A percentile compares a stretch with the other conserved stretches of the same genome.
These are phyloP conservation scores for Acromyrmex charruanus DNA, from an alignment of 1,140 invertebrate species.

Conservation along the genomic window DNA sequence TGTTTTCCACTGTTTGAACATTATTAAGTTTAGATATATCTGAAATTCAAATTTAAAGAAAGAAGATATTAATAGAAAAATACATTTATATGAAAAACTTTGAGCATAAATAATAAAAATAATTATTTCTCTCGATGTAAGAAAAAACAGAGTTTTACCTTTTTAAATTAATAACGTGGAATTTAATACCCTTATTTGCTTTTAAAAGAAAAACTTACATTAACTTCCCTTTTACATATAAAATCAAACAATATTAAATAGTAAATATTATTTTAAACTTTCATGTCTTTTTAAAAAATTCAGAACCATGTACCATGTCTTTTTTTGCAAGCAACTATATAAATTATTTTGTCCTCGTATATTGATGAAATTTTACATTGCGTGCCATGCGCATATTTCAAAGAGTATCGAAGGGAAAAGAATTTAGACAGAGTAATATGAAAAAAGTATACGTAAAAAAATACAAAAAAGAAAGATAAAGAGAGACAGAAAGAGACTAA, in stretches of 20 bases:
- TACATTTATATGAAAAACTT: not conserved
- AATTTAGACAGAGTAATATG: not conserved
- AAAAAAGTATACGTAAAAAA: slow-evolving; percentile 4
- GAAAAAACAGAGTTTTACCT: not conserved
- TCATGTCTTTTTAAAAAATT: slow-evolving; percentile 9
- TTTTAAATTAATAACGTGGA: not conserved
- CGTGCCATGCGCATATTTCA: slow-evolving; percentile 22
- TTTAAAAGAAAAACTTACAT: not conserved
- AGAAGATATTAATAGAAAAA: not conserved
- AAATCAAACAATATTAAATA: not conserved
- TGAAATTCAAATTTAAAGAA: not conserved
- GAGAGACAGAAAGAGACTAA: not conserved
- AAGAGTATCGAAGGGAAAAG: not conserved
- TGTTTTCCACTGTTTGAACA: slow-evolving; percentile 6
- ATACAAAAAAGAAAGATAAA: not conserved
- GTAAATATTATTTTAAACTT: not conserved
- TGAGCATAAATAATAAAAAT: not conserved
- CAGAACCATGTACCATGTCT: not conserved
- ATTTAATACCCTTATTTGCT: not conserved
- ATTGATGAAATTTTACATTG: slow-evolving; percentile 9
- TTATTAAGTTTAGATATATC: not conserved
- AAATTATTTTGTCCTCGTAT: slow-evolving; percentile 11
- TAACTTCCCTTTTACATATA: not conserved
- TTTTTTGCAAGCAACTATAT: not conserved
- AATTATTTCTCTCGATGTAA: not conserved